Conservation (phyloP, 1,140 invertebrate genomes). For the Drosophila jambulina region DNA sequence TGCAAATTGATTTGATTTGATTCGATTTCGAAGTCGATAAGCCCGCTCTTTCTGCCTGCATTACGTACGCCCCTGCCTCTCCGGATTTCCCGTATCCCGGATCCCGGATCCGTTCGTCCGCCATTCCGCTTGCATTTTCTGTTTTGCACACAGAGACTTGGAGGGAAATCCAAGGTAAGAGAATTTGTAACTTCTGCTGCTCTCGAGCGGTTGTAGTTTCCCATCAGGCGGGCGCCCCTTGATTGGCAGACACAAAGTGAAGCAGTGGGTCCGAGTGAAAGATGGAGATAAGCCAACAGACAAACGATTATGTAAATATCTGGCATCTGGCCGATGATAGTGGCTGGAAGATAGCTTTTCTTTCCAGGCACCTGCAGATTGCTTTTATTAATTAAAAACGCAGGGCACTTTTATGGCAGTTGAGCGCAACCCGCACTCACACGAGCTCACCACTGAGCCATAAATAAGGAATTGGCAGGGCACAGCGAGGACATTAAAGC, state of each 20-base stretch:
- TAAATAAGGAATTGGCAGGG: constrained; percentile 5
- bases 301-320: constrained; percentile 66
- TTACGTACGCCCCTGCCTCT: not conserved
- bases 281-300: constrained; percentile 59
- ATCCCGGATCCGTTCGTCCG: not conserved
- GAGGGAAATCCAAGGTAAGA: constrained; percentile 42
- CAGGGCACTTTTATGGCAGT: constrained; percentile 40
- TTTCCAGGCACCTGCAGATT: constrained; percentile 38
- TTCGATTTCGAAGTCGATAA: constrained; percentile 80
- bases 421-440: not conserved
- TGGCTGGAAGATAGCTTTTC: constrained; percentile 21
- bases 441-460: not conserved
- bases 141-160: constrained; percentile 19
- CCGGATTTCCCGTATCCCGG: constrained; percentile 1
- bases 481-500: not conserved
- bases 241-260: constrained; percentile 57
- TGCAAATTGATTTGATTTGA: constrained; percentile 81
- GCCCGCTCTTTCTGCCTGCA: constrained; percentile 39
- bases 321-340: constrained; percentile 39
- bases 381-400: constrained; percentile 65
- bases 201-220: constrained; percentile 34
- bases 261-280: constrained; percentile 34
- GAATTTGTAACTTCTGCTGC: constrained; percentile 59
- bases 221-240: constrained; percentile 21
- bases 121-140: constrained; percentile 13